phyloP scores from a whole-genome alignment of 2,113 vertebrate genomes.

The Burhinus bistriatus region DNA sequence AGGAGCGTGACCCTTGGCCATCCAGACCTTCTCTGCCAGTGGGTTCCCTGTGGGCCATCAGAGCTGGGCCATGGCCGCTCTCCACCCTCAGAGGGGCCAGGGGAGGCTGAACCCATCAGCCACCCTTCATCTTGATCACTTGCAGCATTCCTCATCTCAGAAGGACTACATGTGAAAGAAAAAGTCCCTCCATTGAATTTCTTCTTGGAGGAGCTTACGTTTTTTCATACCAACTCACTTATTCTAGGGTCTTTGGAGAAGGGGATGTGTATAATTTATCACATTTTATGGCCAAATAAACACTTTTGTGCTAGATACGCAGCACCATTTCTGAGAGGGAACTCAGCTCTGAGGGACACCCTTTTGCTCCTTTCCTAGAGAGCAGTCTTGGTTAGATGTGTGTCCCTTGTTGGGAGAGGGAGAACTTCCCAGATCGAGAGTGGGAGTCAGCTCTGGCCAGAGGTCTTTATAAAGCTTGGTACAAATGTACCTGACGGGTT shows the following conservation, averaged over 20 bases:
- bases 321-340: not conserved
- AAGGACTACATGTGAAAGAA: not conserved
- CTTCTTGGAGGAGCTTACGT: not conserved
- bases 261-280: not conserved
- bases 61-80: too few species aligned
- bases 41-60: too few species aligned
- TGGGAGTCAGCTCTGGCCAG: not conserved
- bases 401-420: not conserved
- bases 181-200: not conserved
- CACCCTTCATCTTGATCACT: too few species aligned
- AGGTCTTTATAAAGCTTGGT: rapidly evolving
- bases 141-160: too few species aligned
- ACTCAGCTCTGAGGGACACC: rapidly evolving
- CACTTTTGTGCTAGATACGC: not conserved
- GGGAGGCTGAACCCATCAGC: too few species aligned
- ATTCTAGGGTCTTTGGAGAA: not conserved
- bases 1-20: too few species aligned
- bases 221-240: not conserved
- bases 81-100: too few species aligned
- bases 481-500: not conserved
- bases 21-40: too few species aligned
- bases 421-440: not conserved
- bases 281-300: not conserved
- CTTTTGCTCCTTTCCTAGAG: not conserved
- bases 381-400: not conserved